Base-by-base conservation (phyloP, 2,113 vertebrate genomes). In the Tetrax tetrax region DNA sequence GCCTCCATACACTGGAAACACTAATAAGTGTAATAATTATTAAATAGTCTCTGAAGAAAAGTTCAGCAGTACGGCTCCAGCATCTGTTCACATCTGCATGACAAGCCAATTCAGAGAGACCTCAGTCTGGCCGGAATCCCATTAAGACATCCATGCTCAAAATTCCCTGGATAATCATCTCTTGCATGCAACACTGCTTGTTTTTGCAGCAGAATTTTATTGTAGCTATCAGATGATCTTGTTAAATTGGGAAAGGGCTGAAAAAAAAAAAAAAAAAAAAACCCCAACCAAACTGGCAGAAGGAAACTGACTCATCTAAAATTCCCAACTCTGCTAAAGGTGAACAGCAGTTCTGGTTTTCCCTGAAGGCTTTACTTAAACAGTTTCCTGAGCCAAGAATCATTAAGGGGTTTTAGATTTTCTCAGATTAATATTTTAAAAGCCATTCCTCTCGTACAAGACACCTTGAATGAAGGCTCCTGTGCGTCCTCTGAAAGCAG, bases 271-370 rank as follows among this genome's bases (percentile, higher is more conserved):
- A 22, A n/a, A 63, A 17, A 24, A 17, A 47, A 33, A 43, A 59
- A 37, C 19, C 41, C 41, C 41, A 43, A 43, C 41, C 41, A 43
- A 50, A 43, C 45, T 48, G 88, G 72, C 72, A 53, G 25, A 71
- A 82, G 83, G 89, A 87, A 95, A 93, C 2, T 0, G 76, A 90
- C 88, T 64, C 70, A 64, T 28, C 80, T 75, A 1, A 83, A 78
- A 81, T 43, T 61, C 86, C 90, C 94, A 94, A 61, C 76, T 75
- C 90, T 89, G 96, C 41, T 47, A 90, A 95, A 94, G 90, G 88
- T 66, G 95, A 94, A 56, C 17, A 28, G 93, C 66, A 68, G 87
- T 8, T 80, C 89, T 65, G 66, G 8, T 28, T 53, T 15, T 48
- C 95, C 95, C 92, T 24, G 4, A 29, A 81, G 88, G 77, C 41